Evolutionary conservation across 2,797 vertebrate genomes (phyloP).

Genomic region (Oceanodroma leucorhoa): DNA sequence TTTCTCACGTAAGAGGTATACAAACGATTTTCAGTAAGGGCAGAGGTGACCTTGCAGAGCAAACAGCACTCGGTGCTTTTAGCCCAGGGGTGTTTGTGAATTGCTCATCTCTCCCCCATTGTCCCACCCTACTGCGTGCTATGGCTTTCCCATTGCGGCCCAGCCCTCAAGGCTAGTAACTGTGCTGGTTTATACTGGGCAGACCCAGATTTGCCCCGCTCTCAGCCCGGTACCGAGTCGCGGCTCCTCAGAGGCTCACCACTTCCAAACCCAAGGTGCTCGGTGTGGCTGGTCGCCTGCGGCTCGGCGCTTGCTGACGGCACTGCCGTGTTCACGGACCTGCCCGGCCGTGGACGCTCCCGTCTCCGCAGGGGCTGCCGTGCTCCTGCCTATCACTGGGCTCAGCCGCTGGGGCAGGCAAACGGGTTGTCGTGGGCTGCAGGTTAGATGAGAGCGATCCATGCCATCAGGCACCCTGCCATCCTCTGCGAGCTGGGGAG

Average conservation of each 20-base stretch:
- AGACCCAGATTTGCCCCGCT: neutral
- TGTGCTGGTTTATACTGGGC: neutral
- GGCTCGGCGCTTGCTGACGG: fast-evolving
- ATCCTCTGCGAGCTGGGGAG: neutral
- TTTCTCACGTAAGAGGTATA: neutral
- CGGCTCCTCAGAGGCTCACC: neutral
- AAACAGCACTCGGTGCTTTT: neutral
- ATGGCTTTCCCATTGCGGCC: fast-evolving
- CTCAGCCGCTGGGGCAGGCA: neutral
- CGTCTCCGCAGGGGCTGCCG: fast-evolving
- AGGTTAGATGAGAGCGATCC: neutral
- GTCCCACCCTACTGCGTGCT: fast-evolving
- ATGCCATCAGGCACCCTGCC: neutral
- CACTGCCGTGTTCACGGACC: fast-evolving
- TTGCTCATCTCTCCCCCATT: neutral
- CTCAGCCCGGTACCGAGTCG: fast-evolving
- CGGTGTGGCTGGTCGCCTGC: fast-evolving
- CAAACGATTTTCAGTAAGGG: too few relatives aligned
- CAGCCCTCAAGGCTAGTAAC: neutral
- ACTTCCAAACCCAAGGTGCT: too few relatives aligned
- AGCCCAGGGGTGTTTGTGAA: neutral
- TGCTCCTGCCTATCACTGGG: fast-evolving
- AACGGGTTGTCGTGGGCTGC: fast-evolving
- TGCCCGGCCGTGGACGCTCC: fast-evolving
- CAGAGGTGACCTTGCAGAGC: fast-evolving